Conservation (phyloP, 1,140 invertebrate genomes). For the Pristionchus pacificus region DNA sequence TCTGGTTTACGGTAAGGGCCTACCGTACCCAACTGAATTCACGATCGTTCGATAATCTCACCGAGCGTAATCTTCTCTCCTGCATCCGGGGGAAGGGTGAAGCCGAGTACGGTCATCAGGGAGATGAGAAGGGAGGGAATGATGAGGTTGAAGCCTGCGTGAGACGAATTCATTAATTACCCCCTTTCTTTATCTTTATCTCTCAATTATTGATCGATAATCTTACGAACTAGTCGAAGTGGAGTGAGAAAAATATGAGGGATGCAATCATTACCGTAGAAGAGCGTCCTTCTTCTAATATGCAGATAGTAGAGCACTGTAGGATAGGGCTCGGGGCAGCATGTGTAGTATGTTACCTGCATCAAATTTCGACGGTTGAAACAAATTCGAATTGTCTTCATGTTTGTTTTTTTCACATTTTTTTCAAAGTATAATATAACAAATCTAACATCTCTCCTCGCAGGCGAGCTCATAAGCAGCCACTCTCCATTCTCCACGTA, state of each 20-base stretch:
- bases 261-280: slow-evolving; percentile 91
- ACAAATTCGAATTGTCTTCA: slow-evolving; percentile 65
- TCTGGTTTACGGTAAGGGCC: too few relatives aligned
- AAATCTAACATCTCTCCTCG: slow-evolving; percentile 30
- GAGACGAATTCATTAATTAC: neutral
- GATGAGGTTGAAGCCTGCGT: slow-evolving; percentile 82
- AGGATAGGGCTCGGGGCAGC: slow-evolving; percentile 73
- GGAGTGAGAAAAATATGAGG: too few relatives aligned
- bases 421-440: too few relatives aligned
- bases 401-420: too few relatives aligned
- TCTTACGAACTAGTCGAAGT: too few relatives aligned
- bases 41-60: slow-evolving; percentile 58
- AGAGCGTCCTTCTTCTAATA: slow-evolving; percentile 89
- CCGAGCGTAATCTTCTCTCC: slow-evolving; percentile 97
- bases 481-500: slow-evolving; percentile 96
- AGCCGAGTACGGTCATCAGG: slow-evolving; percentile 93
- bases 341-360: slow-evolving; percentile 54
- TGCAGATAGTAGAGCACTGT: slow-evolving; percentile 94
- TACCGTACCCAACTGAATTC: too few relatives aligned
- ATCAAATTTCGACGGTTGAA: neutral
- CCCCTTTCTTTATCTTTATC: neutral
- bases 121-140: slow-evolving; percentile 97
- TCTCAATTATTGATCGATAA: neutral
- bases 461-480: slow-evolving; percentile 92
- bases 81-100: slow-evolving; percentile 93